Evolutionary conservation across 2,888 invertebrate genomes (phyloP), one percentile per base, ranked within the genome.

Genomic region (Tachina lurida): DNA sequence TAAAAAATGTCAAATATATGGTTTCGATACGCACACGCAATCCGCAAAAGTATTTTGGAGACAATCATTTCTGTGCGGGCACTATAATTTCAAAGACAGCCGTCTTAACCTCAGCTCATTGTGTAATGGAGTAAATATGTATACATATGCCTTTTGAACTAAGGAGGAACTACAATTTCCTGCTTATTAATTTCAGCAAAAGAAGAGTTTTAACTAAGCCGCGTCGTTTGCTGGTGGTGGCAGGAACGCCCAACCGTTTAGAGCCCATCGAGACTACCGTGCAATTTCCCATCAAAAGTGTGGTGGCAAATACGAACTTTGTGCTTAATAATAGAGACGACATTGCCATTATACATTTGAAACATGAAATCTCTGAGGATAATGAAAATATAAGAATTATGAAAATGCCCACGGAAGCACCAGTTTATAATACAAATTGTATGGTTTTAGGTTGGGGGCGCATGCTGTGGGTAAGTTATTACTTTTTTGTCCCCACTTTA

Each of bases 51-150:
- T 89, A 79, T 73, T 88, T 87, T 70, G 89, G 89, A 0, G 89
- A 89, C 45, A 89, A 89, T 84, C 89, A 90, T 54, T 90, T 87
- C 63, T 90, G 89, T 39, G 80, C 88, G 0, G 89, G 89, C 12
- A 68, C 82, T 10, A 80, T 90, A 19, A 79, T 90, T 1, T 84
- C 67, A 10, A 74, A 83, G 8, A 79, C 70, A 15, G 84, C 84
- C 17, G 77, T 90, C 0, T 39, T 90, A 15, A 89, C 89, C 0
- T 75, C 89, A 8, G 89, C 88, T 1, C 87, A 87, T 12, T 90
- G 89, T 71, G 86, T 88, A 0, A 87, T 88, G 80, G 81, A 87
- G 88, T 88, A 74, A 54, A 79, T 84, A 62, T 10, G 45, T 15
- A 1, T 70, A 31, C 5, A 31, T 13, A 10, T 22, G 15, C 3